Base-by-base conservation (phyloP, 2,888 invertebrate genomes). In the Melipona bicolor region DNA sequence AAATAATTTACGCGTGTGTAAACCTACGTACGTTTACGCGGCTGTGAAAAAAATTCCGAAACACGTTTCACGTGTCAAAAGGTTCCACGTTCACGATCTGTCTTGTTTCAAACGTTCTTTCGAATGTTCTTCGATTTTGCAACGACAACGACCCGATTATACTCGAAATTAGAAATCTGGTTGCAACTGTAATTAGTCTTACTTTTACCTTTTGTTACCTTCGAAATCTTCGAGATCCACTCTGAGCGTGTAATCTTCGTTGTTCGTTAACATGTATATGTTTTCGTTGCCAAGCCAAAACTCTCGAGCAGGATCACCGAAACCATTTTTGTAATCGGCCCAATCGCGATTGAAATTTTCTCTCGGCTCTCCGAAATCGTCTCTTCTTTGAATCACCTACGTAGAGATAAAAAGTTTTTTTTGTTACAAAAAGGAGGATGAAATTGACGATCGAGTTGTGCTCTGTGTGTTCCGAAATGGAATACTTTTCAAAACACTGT, bases 221-320 rank as follows among this genome's bases (percentile, higher is more conserved):
- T 98, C 98, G 93, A 98, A 98, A 94, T 98, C 98, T 94, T 98
- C 98, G 2, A 98, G 95, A 92, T 98, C 98, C 11, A 98, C 97
- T 76, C 98, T 95, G 0, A 98, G 95, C 94, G 97, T 97, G 93
- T 98, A 98, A 92, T 98, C 98, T 92, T 98, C 98, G 92, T 98
- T 98, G 93, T 98, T 98, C 61, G 98, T 98, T 68, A 98, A 95
- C 97, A 98, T 98, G 94, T 98, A 98, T 87, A 98, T 98, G 92
- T 98, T 98, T 94, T 98, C 98, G 93, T 98, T 98, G 74, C 98
- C 98, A 49, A 98, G 96, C 98, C 98, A 98, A 95, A 98, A 98
- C 94, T 98, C 98, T 92, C 97, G 97, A 88, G 96, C 97, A 0
- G 98, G 97, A 95, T 98, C 98, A 4, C 98, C 98, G 93, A 98